Conservation (phyloP, 2,113 vertebrate genomes). For the Oreochromis niloticus region DNA sequence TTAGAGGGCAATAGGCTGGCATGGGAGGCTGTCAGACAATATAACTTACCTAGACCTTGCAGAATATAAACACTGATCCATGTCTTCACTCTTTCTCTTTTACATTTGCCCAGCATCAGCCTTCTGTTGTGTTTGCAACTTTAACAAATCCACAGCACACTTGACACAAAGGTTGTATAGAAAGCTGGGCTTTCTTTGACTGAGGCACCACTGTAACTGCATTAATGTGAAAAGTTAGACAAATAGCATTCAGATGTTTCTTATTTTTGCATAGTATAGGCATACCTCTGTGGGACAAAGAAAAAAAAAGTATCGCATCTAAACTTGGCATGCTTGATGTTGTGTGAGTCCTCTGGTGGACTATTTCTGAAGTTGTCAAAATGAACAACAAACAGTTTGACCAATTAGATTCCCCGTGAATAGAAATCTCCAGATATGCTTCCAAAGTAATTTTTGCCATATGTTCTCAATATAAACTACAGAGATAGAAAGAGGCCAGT, state of each 20-base stretch:
- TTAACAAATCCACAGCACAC: neutral
- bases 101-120: neutral
- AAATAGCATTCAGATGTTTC: neutral
- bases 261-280: neutral
- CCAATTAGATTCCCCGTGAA: neutral
- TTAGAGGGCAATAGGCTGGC: neutral
- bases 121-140: neutral
- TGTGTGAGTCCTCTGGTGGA: neutral
- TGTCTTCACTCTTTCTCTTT: neutral
- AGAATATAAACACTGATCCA: neutral
- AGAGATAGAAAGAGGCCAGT: neutral
- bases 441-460: neutral
- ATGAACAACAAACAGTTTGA: neutral
- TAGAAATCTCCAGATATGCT: neutral
- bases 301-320: neutral
- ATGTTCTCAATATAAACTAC: neutral
- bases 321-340: neutral
- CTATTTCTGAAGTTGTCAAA: neutral
- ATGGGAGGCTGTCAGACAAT: neutral
- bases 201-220: neutral
- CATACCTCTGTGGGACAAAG: neutral
- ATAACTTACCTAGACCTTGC: neutral
- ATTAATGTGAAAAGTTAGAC: neutral
- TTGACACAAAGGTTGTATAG: neutral
- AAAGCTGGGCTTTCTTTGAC: neutral